These are phyloP conservation scores for Diloba caeruleocephala DNA, from an alignment of 2,888 invertebrate genomes.

Conservation along the genomic window DNA sequence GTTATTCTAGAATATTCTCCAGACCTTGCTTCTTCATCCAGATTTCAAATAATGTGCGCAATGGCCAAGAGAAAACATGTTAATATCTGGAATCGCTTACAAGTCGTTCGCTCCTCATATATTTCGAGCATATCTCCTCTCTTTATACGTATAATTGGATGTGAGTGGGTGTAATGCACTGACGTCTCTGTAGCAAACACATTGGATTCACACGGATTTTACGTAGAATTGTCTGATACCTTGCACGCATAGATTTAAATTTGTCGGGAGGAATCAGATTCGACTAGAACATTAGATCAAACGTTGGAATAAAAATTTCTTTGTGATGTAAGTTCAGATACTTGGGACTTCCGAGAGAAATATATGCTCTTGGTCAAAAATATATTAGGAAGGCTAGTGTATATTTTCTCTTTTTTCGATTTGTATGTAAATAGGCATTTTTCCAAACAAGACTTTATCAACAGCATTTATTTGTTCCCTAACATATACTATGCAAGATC, in stretches of 20 bases:
- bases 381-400: not conserved
- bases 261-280: conserved; percentile 15
- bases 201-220: conserved; percentile 43
- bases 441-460: no score
- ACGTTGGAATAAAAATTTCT: not conserved
- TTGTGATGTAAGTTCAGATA: no score
- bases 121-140: conserved; percentile 60
- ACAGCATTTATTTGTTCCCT: no score
- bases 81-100: conserved; percentile 40
- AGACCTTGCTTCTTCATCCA: conserved; percentile 20
- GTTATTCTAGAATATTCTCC: not conserved
- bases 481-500: no score
- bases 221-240: conserved; percentile 38
- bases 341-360: not conserved
- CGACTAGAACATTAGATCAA: not conserved
- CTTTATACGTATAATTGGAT: conserved; percentile 65
- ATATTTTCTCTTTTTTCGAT: no score
- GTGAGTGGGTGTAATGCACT: conserved; percentile 63
- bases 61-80: conserved; percentile 36
- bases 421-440: no score
- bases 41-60: conserved; percentile 29
- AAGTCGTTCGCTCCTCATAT: conserved; percentile 55
- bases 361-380: not conserved
- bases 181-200: conserved; percentile 43
- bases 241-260: conserved; percentile 34